Evolutionary conservation across 2,797 vertebrate species (phyloP).

Genomic region (Astyanax mexicanus): DNA sequence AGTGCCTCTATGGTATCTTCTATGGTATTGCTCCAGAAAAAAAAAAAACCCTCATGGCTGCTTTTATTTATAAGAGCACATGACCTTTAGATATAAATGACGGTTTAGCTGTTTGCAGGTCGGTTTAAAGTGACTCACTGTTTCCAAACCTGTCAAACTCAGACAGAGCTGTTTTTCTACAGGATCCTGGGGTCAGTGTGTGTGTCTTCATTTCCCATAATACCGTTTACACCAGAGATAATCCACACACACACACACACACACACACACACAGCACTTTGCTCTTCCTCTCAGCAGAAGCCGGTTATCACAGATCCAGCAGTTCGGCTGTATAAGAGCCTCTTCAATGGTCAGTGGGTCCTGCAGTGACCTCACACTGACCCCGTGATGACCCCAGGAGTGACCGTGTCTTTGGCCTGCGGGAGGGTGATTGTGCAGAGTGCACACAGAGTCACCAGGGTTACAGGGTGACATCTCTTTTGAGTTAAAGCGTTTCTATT

Average conservation of each 20-base stretch:
- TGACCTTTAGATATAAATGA: background rate
- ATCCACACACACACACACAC: constrained; percentile 41
- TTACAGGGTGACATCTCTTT: constrained; percentile 69
- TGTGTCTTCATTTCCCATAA: constrained; percentile 23
- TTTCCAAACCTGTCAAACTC: background rate
- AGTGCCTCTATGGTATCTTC: no score
- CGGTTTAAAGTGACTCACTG: background rate
- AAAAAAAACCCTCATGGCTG: no score
- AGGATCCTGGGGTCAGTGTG: constrained; percentile 2
- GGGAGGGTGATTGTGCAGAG: constrained; percentile 64
- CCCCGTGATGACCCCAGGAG: constrained; percentile 66
- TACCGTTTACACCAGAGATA: constrained; percentile 30
- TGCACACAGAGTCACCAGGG: constrained; percentile 60
- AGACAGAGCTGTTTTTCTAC: background rate
- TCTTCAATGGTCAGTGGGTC: constrained; percentile 63
- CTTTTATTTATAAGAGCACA: background rate
- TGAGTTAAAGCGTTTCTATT: constrained; percentile 36
- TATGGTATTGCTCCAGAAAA: no score
- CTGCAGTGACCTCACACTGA: constrained; percentile 64
- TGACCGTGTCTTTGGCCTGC: constrained; percentile 78
- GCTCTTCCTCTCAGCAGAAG: constrained; percentile 51
- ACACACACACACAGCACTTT: constrained; percentile 21
- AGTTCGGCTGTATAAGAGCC: constrained; percentile 63
- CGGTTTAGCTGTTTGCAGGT: background rate
- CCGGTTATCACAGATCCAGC: constrained; percentile 51